Conservation (phyloP, 2,113 vertebrate genomes). For the Anhinga rufa region DNA sequence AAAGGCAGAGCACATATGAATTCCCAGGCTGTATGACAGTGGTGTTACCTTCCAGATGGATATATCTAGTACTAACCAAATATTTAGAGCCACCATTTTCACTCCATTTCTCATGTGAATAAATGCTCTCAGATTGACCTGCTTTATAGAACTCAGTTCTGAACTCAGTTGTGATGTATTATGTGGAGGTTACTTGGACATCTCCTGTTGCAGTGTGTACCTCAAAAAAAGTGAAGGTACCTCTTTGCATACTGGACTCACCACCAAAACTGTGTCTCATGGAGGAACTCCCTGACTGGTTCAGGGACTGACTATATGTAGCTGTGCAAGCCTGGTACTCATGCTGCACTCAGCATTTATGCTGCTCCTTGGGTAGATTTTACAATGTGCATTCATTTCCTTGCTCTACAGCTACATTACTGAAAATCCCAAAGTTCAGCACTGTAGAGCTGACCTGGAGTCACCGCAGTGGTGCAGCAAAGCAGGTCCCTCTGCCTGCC, state of each 20-base stretch:
- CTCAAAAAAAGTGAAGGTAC: not conserved
- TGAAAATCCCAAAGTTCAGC: not conserved
- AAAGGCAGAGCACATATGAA: not conserved
- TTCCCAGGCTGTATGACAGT: not conserved
- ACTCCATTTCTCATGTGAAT: not conserved
- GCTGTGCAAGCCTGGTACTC: not conserved
- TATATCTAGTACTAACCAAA: not conserved
- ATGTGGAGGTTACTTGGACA: not conserved
- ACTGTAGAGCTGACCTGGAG: not conserved
- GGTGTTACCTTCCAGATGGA: not conserved
- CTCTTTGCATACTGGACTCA: not conserved
- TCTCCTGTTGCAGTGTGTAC: not conserved
- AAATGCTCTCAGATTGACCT: not conserved
- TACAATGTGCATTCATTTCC: not conserved
- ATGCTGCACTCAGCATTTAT: not conserved
- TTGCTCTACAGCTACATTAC: not conserved
- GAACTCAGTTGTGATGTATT: not conserved
- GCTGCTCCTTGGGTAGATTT: not conserved
- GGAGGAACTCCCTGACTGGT: not conserved
- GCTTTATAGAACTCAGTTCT: not conserved
- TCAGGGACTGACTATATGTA: not conserved
- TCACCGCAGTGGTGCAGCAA: not conserved
- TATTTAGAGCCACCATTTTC: not conserved
- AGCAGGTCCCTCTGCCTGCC: not conserved
- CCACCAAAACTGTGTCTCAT: not conserved